Conservation (phyloP, 2,113 vertebrate genomes). For the Rousettus leschenaultii region DNA sequence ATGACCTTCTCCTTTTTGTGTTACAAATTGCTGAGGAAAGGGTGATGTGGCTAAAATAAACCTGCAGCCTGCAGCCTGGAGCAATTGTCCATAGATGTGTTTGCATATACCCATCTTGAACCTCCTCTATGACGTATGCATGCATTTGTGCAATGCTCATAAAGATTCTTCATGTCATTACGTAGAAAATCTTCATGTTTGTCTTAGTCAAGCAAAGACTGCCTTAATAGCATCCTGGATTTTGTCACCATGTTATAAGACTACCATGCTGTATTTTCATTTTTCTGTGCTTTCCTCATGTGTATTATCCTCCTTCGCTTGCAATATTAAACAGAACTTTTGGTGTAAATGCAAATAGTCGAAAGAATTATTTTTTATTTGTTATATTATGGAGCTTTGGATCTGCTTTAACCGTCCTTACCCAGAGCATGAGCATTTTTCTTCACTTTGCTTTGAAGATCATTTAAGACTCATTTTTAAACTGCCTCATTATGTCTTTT, state of each 20-base stretch:
- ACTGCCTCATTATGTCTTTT: conserved; percentile 69
- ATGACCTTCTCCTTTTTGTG: neutral
- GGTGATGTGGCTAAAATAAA: conserved; percentile 4
- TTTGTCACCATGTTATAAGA: neutral
- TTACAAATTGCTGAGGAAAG: neutral
- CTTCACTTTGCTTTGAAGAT: conserved; percentile 52
- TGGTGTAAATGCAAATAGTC: neutral
- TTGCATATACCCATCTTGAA: neutral
- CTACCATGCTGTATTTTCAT: neutral
- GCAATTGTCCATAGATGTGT: neutral
- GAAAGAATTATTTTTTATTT: conserved; percentile 32
- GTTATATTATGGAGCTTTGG: neutral
- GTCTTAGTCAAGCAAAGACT: conserved; percentile 18
- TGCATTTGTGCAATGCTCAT: neutral
- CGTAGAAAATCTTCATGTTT: neutral
- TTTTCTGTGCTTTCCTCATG: neutral
- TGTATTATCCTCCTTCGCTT: neutral
- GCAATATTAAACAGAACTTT: neutral
- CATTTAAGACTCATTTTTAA: conserved; percentile 63
- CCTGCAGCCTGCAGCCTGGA: neutral
- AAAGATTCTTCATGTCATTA: neutral
- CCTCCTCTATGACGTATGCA: neutral
- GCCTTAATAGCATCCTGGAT: neutral
- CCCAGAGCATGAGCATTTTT: conserved; percentile 33
- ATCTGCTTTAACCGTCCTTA: conserved; percentile 35